Evolutionary conservation across 2,888 invertebrate species (phyloP), one percentile per base, ranked within the genome.

Genomic region (Chloromyia formosa): DNA sequence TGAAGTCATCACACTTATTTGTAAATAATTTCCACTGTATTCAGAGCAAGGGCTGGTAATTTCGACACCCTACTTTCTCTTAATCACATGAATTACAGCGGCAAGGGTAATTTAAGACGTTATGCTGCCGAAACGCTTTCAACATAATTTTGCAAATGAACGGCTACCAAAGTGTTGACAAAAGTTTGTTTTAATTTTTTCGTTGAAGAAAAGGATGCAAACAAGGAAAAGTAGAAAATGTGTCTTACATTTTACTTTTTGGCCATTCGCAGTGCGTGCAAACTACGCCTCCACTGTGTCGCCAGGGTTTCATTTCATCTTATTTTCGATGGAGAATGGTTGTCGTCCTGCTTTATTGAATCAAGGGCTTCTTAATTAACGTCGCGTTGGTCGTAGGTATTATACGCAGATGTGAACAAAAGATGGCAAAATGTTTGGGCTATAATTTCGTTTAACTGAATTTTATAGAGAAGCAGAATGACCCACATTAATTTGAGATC

Each of bases 21-120:
- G 58, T 42, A 35, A 71, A 58, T 56, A 35, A 58, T 56, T 56
- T 58, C 18, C 16, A 1, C 12, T 56, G 18, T 18, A 71, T 71
- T 56, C 40, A 56, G 16, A 7, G 54, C 45, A 54, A 27, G 23
- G 20, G 71, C 10, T 71, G 58, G 16, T 56, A 58, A 71, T 71
- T 71, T 71, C 56, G 35, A 71, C 68, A 71, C 71, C 71, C 71
- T 18, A 71, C 56, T 71, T 58, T 40, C 56, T 71, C 56, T 58
- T 71, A 58, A 58, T 71, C 56, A 58, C 58, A 58, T 54, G 69
- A 69, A 69, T 69, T 53, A 54, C 35, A 54, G 54, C 58, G 18
- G 10, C 16, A 40, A 35, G 56, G 35, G 18, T 18, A 56, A 56
- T 71, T 40, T n/a, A 49, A 49, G 49, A 49, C 49, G 16, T 49